Evolutionary conservation across 2,113 vertebrate genomes (phyloP), one percentile per base, ranked within the genome.

Genomic region (Phylloscopus trochiloides): DNA sequence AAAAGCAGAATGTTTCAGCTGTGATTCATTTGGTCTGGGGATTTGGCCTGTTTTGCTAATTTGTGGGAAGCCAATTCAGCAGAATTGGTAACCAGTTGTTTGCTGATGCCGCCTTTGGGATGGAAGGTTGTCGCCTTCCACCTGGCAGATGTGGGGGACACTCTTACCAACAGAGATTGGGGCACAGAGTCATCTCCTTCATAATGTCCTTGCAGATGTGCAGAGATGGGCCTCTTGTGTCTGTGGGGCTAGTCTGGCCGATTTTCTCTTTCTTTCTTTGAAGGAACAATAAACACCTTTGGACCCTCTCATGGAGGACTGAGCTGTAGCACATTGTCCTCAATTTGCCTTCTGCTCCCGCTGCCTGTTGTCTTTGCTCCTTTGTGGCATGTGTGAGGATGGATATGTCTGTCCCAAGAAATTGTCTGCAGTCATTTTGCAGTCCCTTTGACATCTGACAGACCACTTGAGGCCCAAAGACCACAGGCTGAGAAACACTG

Each of bases 21-120:
- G 3, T 94, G 93, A 95, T 94, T 94, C 86, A 94, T 80, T 75
- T 70, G 5, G 3, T 81, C 73, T 92, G 70, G 57, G 58, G 73
- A 59, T 84, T 92, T 7, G 7, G 86, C 20, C 79, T 92, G 36
- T 91, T 95, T 67, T 68, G 68, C 62, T 92, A 36, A 57, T 71
- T 82, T 76, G 62, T 4, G 12, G 91, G 68, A 62, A 89, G 54
- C 28, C 59, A 77, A 5, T 40, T 95, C 71, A 92, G 83, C 62
- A 72, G 70, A 92, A 85, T 15, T 74, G 26, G 73, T 76, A 70
- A 73, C 65, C 68, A 70, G 38, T 34, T 74, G 52, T 52, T 85
- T 75, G 71, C 80, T 66, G 54, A 22, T 63, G 61, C 51, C 7
- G 4, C 61, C 6, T 25, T 45, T 83, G 58, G 1, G 4, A 72